Evolutionary conservation across 2,797 vertebrate genomes (phyloP).

Genomic region (Meriones psammophilus): DNA sequence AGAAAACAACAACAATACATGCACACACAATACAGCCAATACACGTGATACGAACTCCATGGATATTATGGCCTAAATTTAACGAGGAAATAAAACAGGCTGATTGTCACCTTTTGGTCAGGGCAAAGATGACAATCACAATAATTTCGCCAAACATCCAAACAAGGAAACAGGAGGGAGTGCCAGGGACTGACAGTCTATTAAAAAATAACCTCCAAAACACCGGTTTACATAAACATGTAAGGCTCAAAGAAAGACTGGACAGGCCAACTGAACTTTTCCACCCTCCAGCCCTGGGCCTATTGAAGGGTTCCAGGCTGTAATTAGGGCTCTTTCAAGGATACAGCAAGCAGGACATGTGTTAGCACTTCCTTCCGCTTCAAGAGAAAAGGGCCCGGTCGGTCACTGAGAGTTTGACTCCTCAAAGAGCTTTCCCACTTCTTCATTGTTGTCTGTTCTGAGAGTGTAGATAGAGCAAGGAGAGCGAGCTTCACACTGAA

Average conservation of each 20-base stretch:
- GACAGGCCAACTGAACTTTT: conserved; percentile 64
- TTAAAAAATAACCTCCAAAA: conserved; percentile 67
- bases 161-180: conserved; percentile 73
- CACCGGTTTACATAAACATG: conserved; percentile 78
- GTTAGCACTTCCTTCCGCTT: conserved; percentile 57
- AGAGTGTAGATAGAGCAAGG: conserved; percentile 80
- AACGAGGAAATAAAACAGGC: conserved; percentile 76
- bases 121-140: conserved; percentile 66
- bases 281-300: conserved; percentile 17
- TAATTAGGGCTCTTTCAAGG: conserved; percentile 72
- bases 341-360: conserved; percentile 60
- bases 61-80: conserved; percentile 75
- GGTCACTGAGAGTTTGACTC: conserved; percentile 64
- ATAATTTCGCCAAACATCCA: conserved; percentile 66
- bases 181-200: conserved; percentile 20
- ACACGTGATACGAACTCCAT: conserved; percentile 56
- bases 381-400: background rate
- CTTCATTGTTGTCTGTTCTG: conserved; percentile 75
- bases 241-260: conserved; percentile 60
- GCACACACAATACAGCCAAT: background rate
- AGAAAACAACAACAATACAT: background rate
- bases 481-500: conserved; percentile 80
- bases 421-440: conserved; percentile 59
- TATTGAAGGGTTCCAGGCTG: conserved; percentile 60
- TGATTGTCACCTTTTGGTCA: conserved; percentile 51